These are phyloP conservation scores for Ctenicera cuprea DNA, from an alignment of 2,888 invertebrate genomes.

Conservation along the genomic window DNA sequence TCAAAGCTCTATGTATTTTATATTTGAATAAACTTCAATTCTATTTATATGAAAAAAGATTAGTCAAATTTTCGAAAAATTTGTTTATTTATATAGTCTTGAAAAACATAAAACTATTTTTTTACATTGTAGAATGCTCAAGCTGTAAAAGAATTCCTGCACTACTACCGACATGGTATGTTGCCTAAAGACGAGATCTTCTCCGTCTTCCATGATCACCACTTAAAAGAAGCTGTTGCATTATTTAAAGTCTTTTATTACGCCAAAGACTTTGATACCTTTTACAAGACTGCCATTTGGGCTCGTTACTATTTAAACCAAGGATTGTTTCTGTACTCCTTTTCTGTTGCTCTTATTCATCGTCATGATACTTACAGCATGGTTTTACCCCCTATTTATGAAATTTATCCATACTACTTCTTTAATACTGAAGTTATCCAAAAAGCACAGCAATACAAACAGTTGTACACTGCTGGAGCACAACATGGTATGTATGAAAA, in stretches of 20 bases:
- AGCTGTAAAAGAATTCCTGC: slow-evolving; percentile 76
- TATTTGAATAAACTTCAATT: no score
- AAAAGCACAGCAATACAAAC: slow-evolving; percentile 78
- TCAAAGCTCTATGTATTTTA: no score
- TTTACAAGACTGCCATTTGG: slow-evolving; percentile 82
- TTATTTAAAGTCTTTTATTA: slow-evolving; percentile 81
- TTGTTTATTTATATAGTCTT: no score
- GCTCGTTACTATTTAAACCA: slow-evolving; percentile 82
- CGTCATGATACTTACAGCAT: slow-evolving; percentile 80
- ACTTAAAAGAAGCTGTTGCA: slow-evolving; percentile 78
- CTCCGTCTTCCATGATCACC: slow-evolving; percentile 77
- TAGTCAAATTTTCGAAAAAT: no score
- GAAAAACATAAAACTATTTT: no score
- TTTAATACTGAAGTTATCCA: slow-evolving; percentile 81
- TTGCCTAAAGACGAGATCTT: slow-evolving; percentile 78
- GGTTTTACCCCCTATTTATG: slow-evolving; percentile 82
- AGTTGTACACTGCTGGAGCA: slow-evolving; percentile 68
- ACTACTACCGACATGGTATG: slow-evolving; percentile 75
- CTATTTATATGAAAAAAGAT: no score
- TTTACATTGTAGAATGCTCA: slow-evolving; percentile 73
- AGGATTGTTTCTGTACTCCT: slow-evolving; percentile 80
- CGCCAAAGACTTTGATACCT: slow-evolving; percentile 83
- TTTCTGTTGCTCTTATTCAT: slow-evolving; percentile 78
- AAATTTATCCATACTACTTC: slow-evolving; percentile 84
- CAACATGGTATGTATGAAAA: not conserved